phyloP scores from a whole-genome alignment of 2,797 vertebrate genomes.

The Melanotaenia nigrans region DNA sequence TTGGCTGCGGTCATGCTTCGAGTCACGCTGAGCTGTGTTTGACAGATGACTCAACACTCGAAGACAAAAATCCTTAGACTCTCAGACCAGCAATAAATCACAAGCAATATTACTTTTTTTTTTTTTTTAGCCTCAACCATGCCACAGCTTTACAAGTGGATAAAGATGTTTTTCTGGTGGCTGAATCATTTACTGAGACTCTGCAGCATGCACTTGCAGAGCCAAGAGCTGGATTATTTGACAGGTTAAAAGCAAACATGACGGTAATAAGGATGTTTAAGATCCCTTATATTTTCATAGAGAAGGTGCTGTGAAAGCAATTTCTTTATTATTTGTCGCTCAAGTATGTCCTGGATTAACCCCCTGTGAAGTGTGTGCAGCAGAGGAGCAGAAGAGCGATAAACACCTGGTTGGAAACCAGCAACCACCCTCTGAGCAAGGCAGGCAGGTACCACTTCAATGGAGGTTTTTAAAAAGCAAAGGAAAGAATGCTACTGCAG shows the following conservation, averaged over 20 bases:
- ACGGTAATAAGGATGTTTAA: constrained; percentile 39
- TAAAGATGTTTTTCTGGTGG: constrained; percentile 51
- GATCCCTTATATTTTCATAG: constrained; percentile 17
- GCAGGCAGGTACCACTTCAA: constrained; percentile 65
- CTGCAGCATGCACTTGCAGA: not conserved
- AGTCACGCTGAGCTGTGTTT: constrained; percentile 35
- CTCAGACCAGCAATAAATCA: constrained; percentile 47
- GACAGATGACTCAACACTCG: constrained; percentile 59
- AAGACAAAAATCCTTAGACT: constrained; percentile 47
- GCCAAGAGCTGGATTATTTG: constrained; percentile 33
- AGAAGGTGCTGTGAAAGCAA: constrained; percentile 24
- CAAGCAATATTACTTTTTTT: constrained; percentile 14
- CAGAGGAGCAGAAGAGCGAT: constrained; percentile 37
- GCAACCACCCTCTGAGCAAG: constrained; percentile 68
- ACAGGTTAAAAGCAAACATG: constrained; percentile 43
- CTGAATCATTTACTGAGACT: constrained; percentile 51
- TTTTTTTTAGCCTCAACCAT: constrained; percentile 21
- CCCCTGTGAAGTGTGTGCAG: constrained; percentile 17
- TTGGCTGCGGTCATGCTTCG: constrained; percentile 27
- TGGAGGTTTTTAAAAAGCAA: constrained; percentile 56
- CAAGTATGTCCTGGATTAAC: constrained; percentile 21
- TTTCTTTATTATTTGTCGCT: constrained; percentile 25
- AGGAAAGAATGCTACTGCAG: constrained; percentile 54
- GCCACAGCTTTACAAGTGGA: constrained; percentile 40
- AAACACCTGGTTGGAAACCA: constrained; percentile 69